A percentile compares a stretch with the other conserved stretches of the same genome.
These are phyloP conservation scores for Romanogobio albipinnatus DNA, from an alignment of 2,113 vertebrate genomes.

Conservation along the genomic window DNA sequence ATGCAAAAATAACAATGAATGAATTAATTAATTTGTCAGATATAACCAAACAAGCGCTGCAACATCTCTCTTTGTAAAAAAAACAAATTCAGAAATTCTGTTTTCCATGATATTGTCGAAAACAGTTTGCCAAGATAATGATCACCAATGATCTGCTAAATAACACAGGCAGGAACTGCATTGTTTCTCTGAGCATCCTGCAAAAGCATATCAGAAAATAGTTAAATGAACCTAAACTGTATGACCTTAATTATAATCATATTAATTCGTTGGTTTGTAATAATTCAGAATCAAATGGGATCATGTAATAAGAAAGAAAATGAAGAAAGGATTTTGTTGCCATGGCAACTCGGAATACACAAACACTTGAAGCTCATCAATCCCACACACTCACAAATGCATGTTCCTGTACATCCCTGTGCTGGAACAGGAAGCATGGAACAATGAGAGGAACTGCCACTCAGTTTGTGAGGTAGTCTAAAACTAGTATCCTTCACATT, in stretches of 20 bases:
- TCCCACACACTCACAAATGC: slow-evolving; percentile 15
- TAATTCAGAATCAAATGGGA: neutral
- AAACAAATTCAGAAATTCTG: neutral
- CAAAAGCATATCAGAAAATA: neutral
- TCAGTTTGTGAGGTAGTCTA: slow-evolving; percentile 56
- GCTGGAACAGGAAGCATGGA: slow-evolving; percentile 66
- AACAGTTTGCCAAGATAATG: neutral
- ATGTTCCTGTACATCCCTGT: slow-evolving; percentile 30
- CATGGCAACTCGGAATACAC: slow-evolving; percentile 17
- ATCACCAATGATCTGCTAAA: slow-evolving; percentile 7
- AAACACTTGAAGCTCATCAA: slow-evolving; percentile 30
- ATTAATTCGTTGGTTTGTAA: neutral
- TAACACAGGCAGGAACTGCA: slow-evolving; percentile 23
- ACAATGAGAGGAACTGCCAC: slow-evolving; percentile 78
- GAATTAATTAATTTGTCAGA: neutral
- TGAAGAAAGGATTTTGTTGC: neutral
- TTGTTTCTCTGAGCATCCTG: slow-evolving; percentile 3
- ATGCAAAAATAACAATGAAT: neutral
- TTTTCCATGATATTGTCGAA: neutral
- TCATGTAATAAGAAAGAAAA: neutral
- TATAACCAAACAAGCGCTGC: neutral
- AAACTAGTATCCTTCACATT: slow-evolving; percentile 40
- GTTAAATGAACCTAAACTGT: neutral
- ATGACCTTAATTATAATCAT: neutral
- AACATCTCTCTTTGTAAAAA: neutral